phyloP scores from a whole-genome alignment of 2,888 invertebrate species.

The Acleris sparsana region DNA sequence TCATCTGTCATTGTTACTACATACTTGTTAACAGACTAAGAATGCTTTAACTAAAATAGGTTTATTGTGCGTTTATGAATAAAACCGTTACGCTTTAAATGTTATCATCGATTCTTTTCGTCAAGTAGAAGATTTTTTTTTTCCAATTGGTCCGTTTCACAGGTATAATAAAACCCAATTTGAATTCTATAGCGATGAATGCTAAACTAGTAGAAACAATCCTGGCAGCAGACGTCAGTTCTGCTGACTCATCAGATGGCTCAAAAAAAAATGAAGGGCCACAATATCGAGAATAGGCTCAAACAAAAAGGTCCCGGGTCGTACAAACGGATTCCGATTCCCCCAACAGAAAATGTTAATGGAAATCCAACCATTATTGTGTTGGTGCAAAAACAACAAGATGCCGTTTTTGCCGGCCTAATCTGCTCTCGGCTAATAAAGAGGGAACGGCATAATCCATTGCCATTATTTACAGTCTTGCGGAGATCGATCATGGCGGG shows the following conservation, averaged over 20 bases:
- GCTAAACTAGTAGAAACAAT: constrained; percentile 24
- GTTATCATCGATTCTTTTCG: too few species aligned
- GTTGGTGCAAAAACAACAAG: constrained; percentile 63
- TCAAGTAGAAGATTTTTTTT: too few species aligned
- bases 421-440: constrained; percentile 63
- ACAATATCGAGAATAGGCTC: constrained; percentile 54
- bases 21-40: too few species aligned
- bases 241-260: constrained; percentile 10
- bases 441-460: constrained; percentile 62
- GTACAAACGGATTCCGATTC: constrained; percentile 47
- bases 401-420: constrained; percentile 63
- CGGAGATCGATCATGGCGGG: constrained; percentile 42
- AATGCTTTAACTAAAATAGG: too few species aligned
- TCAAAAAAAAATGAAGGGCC: constrained; percentile 48
- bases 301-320: constrained; percentile 42
- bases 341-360: constrained; percentile 67
- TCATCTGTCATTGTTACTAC: too few species aligned
- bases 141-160: too few species aligned
- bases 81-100: too few species aligned
- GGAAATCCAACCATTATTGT: constrained; percentile 60
- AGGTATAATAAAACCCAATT: too few species aligned
- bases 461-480: constrained; percentile 66
- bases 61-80: too few species aligned
- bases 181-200: background rate
- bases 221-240: constrained; percentile 6